Conservation (phyloP, 2,113 vertebrate genomes). For the Micronycteris hirsuta region DNA sequence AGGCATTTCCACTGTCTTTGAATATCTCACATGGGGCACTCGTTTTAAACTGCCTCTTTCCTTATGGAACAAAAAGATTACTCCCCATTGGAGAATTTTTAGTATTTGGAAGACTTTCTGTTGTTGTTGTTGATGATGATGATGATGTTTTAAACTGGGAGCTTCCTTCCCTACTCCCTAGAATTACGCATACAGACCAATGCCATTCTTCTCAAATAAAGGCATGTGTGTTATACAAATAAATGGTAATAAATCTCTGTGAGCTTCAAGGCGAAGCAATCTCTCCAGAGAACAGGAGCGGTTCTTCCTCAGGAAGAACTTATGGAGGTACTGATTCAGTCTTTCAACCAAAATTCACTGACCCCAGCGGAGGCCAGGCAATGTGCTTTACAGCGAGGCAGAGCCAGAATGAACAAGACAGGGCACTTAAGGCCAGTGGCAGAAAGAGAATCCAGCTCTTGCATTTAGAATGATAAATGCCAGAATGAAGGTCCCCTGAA, state of each 20-base stretch:
- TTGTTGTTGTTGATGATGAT: neutral
- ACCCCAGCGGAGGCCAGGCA: neutral
- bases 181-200: neutral
- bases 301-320: neutral
- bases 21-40: neutral
- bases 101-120: neutral
- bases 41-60: conserved; percentile 1
- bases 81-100: neutral
- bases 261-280: neutral
- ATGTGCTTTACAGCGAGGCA: neutral
- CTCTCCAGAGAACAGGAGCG: neutral
- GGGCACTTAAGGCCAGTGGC: neutral
- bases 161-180: neutral
- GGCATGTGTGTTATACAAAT: neutral
- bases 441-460: neutral
- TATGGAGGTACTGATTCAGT: neutral
- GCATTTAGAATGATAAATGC: neutral
- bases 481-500: neutral
- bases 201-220: conserved; percentile 8
- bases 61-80: neutral
- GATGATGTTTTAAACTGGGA: neutral
- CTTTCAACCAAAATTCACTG: neutral
- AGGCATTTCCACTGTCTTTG: neutral
- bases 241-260: neutral
- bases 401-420: neutral